Evolutionary conservation across 2,797 vertebrate genomes (phyloP), one percentile per base, ranked within the genome.

Genomic region (Halcyon smyrnensis): DNA sequence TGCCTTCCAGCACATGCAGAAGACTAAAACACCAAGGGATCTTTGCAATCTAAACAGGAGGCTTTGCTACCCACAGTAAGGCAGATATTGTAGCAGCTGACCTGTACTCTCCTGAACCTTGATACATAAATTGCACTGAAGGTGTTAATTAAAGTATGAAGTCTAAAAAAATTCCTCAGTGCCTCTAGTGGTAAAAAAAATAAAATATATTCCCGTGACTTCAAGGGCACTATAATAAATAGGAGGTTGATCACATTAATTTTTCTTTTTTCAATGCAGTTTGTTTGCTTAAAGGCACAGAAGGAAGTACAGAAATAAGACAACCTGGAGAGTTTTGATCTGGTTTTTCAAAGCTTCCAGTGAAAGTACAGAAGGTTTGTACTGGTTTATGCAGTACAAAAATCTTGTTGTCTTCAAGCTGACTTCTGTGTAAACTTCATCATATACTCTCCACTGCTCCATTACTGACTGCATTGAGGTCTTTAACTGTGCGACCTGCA

Each of bases 291-390:
- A 41, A 85, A 73, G 37, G 62, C 41, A 69, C 1, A 48, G 43
- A 63, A 81, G 21, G 20, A 91, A 88, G 48, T 23, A 82, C 8
- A 69, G 51, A 94, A 84, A 54, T 34, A 86, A 57, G 28, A 56
- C 23, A 84, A 39, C 99, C 99, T 99, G 98, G 24, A 99, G 98
- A 75, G 83, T 97, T 53, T 97, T 86, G 34, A 98, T 96, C 36
- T 97, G 97, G 4, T 80, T 89, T 76, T 88, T 92, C 92, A 99
- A 95, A n/a, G 98, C 97, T 85, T 97, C 97, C 95, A 98, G 34
- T 5, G 97, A 98, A 43, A 98, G 65, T 56, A 74, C 84, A 48
- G 97, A 88, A 88, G 95, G 69, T 51, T 97, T 68, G 96, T 96
- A 97, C 50, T 97, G 95, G 9, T 98, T 94, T 75, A 98, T 27